Base-by-base conservation (phyloP, 2,888 invertebrate species). In the Eristalinus aeneus region DNA sequence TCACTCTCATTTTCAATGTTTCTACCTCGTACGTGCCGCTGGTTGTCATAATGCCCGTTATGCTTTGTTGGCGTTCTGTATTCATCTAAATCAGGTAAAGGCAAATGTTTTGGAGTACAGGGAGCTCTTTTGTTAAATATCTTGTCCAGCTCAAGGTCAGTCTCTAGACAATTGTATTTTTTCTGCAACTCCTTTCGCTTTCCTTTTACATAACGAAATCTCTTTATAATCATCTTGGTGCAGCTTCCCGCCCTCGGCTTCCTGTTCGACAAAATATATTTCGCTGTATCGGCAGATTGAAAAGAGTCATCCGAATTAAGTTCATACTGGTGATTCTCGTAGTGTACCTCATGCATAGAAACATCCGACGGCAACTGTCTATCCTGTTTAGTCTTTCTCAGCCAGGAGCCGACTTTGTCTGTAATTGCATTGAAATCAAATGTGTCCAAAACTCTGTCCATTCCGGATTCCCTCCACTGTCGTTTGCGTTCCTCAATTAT, bases 271-370 rank as follows among this genome's bases (percentile, higher is more conserved):
- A 89, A 89, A 36, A 92, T 90, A 56, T 92, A 92, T 5, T 90
- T 90, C 0, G 91, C 91, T 0, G 91, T 91, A 53, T 92, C 92
- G 6, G 90, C 86, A 0, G 91, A 92, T 32, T 91, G 91, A 72
- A 92, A 61, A 0, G 92, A 92, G 27, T 88, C 89, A 34, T 86
- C 86, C 3, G 86, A 86, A 6, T 39, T 64, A 6, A 71, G 9
- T 4, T 82, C 68, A 6, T 77, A 20, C 3, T 74, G 69, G 16
- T 86, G 76, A 20, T 82, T 63, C 23, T 78, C 86, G 4, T 69
- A 73, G 20, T 86, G 86, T 9, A 86, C n/a, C 12, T 77, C 71
- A 20, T 64, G 12, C 2, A 23, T 27, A n/a, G 77, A 77, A 0
- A 73, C 60, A 31, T 71, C 73, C 1, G 31, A 8, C 0, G 53